phyloP scores from a whole-genome alignment of 2,797 vertebrate species.

The Pseudochaenichthys georgianus region DNA sequence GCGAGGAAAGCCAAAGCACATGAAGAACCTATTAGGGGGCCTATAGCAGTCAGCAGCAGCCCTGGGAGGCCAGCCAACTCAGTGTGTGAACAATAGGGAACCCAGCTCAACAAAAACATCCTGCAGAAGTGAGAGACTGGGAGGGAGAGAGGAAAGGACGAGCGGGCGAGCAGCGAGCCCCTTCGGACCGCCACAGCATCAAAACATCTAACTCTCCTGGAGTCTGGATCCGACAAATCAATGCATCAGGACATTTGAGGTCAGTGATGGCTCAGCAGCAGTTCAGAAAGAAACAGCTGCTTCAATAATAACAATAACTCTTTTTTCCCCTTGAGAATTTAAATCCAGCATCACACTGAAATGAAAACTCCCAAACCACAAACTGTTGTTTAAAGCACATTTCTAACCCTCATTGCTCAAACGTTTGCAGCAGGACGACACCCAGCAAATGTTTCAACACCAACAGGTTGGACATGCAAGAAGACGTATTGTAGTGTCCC shows the following conservation, averaged over 20 bases:
- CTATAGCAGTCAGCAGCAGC: conserved; percentile 78
- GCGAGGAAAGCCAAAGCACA: conserved; percentile 80
- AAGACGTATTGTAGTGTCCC: conserved; percentile 36
- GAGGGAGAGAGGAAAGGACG: conserved; percentile 60
- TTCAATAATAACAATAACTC: conserved; percentile 22
- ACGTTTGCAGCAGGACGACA: conserved; percentile 50
- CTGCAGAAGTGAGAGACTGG: conserved; percentile 82
- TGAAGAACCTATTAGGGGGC: conserved; percentile 88
- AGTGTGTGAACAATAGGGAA: conserved; percentile 86
- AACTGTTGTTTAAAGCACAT: conserved; percentile 22
- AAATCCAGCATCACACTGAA: conserved; percentile 18
- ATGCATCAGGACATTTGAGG: conserved; percentile 46
- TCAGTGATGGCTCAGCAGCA: conserved; percentile 52
- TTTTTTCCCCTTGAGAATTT: background rate
- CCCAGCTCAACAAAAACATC: conserved; percentile 90
- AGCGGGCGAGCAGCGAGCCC: conserved; percentile 62
- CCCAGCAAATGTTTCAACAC: conserved; percentile 62
- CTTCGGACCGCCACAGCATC: conserved; percentile 56
- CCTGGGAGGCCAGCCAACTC: conserved; percentile 85
- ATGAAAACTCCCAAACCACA: conserved; percentile 32
- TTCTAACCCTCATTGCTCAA: conserved; percentile 48
- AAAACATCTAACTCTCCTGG: conserved; percentile 64
- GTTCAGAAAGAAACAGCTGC: conserved; percentile 36
- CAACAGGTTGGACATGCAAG: conserved; percentile 58
- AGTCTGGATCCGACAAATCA: conserved; percentile 39